Evolutionary conservation across 2,888 invertebrate species (phyloP).

Genomic region (Andrena bicolor): DNA sequence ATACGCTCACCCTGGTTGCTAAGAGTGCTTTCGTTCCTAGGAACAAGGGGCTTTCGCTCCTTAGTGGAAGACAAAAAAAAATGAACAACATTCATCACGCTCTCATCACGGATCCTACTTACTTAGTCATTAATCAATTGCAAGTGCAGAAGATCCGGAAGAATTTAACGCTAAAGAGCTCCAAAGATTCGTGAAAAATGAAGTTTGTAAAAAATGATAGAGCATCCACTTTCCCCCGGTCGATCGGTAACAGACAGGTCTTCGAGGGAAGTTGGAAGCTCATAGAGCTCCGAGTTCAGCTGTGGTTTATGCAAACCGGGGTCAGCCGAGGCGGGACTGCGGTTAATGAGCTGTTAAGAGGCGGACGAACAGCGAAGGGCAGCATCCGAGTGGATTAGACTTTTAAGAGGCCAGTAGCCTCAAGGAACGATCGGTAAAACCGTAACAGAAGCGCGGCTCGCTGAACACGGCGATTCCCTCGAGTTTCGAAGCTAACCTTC

Average conservation of each 20-base stretch:
- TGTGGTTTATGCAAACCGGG: conserved; percentile 62
- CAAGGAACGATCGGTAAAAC: conserved; percentile 35
- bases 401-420: conserved; percentile 39
- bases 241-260: conserved; percentile 23
- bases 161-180: no score
- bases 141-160: no score
- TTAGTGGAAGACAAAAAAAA: no score
- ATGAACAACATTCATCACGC: no score
- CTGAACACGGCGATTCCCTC: conserved; percentile 33
- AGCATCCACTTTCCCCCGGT: conserved; percentile 1
- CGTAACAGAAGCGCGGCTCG: conserved; percentile 42
- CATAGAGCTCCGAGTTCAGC: conserved; percentile 22
- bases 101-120: no score
- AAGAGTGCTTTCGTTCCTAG: no score
- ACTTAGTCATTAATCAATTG: no score
- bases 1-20: no score
- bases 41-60: no score
- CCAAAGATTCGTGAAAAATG: not conserved
- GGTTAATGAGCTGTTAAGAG: conserved; percentile 78
- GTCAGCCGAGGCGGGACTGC: conserved; percentile 66
- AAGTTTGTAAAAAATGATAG: not conserved
- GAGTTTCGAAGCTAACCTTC: conserved; percentile 51
- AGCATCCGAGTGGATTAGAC: conserved; percentile 51
- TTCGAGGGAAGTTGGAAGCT: conserved; percentile 43
- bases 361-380: conserved; percentile 53